Conservation (phyloP, 2,113 vertebrate genomes). For the Hypocryptadius cinnamomeus region DNA sequence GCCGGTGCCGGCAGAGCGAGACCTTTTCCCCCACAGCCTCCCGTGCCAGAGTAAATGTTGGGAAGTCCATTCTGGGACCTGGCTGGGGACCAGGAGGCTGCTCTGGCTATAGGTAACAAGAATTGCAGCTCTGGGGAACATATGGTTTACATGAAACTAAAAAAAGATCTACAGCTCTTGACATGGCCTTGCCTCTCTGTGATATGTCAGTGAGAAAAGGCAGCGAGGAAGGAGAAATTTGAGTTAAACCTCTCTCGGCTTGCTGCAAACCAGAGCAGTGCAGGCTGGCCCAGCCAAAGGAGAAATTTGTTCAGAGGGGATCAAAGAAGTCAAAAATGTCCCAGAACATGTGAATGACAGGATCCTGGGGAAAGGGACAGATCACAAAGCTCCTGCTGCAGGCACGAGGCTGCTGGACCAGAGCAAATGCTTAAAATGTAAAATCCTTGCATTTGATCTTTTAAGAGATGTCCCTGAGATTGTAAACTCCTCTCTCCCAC, state of each 20-base stretch:
- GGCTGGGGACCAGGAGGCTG: slow-evolving; percentile 33
- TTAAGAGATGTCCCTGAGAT: background rate
- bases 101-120: slow-evolving; percentile 50
- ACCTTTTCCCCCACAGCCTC: background rate
- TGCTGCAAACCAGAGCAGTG: background rate
- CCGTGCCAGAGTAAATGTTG: slow-evolving; percentile 42
- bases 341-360: accelerated
- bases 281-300: background rate
- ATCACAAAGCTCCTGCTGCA: background rate
- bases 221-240: background rate
- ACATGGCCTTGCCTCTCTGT: background rate
- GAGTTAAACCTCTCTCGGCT: background rate
- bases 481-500: background rate
- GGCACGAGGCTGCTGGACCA: background rate
- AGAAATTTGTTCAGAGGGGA: background rate
- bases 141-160: slow-evolving; percentile 34
- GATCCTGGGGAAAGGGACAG: background rate
- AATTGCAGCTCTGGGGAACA: slow-evolving; percentile 4
- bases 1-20: background rate
- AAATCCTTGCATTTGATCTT: background rate
- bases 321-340: background rate
- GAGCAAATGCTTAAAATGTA: background rate
- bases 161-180: slow-evolving; percentile 22
- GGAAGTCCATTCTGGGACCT: slow-evolving; percentile 31
- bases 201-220: background rate